Evolutionary conservation across 1,140 invertebrate species (phyloP), one percentile per base, ranked within the genome.

Genomic region (Drosophila biarmipes): DNA sequence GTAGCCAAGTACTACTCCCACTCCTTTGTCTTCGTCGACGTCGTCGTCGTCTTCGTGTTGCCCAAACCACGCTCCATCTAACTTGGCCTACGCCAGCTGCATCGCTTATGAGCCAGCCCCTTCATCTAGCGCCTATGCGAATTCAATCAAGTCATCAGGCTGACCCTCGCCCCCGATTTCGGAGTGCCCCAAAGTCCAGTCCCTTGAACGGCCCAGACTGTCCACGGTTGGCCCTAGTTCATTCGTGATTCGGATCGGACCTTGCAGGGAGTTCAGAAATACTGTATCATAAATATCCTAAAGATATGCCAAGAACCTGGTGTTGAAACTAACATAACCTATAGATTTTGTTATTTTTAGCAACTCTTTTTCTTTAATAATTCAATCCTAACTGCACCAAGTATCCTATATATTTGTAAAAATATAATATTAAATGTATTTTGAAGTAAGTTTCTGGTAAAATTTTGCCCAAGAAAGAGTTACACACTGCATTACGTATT

Each of bases 61-160:
- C 61, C 56, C 34, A 37, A 71, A 80, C 57, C 72, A 80, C 63
- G 71, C 75, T 79, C 57, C 80, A 87, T 86, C 82, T 86, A 85
- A 86, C 81, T 69, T 66, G 62, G 63, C 37, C 71, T 86, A 86
- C 84, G 84, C 78, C 71, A 64, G 55, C 71, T 89, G 82, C 82
- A 86, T 86, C 45, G n/a, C 66, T 64, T 75, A 86, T 86, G 74
- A 86, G 78, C 37, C 34, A 86, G 78, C 37, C 34, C 7, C 45
- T 31, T 31, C 35, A 57, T 76, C 66, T 64, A 76, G 74, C 68
- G 80, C 58, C 73, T 69, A 75, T 78, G 66, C 71, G 69, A 86
- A 87, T 87, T 73, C 82, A 86, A 86, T 87, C 85, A 86, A 74
- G 57, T 75, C 53, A 69, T 77, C 73, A 77, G 73, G n/a, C 72